Percentiles rank a stretch among this genome's conserved stretches.
phyloP scores from a whole-genome alignment of 2,797 vertebrate genomes.

The Serranus cabrilla region DNA sequence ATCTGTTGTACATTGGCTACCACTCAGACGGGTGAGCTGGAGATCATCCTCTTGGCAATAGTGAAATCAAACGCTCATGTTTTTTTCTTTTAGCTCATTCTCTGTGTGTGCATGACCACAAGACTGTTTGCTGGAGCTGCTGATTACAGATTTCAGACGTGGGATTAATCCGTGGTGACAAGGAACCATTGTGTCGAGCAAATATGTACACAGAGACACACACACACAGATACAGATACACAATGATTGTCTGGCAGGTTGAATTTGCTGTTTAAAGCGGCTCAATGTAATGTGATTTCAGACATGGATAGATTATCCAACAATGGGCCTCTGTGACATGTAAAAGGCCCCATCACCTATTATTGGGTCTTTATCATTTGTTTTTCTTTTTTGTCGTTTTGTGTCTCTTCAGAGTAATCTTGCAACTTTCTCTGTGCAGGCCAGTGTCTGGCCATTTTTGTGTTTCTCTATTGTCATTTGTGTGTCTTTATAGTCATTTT shows the following conservation, averaged over 20 bases:
- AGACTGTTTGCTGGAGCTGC: slow-evolving; percentile 47
- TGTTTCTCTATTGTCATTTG: too few species aligned
- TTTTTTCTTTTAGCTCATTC: neutral
- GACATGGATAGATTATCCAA: too few species aligned
- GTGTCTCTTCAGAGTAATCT: too few species aligned
- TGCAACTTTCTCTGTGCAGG: too few species aligned
- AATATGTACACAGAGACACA: slow-evolving; percentile 7
- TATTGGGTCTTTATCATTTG: too few species aligned
- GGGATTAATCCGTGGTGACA: slow-evolving; percentile 75
- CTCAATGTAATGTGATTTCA: slow-evolving; percentile 1
- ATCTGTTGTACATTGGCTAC: neutral
- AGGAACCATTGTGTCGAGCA: slow-evolving; percentile 24
- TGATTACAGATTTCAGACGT: slow-evolving; percentile 52
- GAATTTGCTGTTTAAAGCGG: slow-evolving; percentile 6
- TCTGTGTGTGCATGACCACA: slow-evolving; percentile 18
- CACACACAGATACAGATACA: slow-evolving; percentile 1
- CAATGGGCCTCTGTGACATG: too few species aligned
- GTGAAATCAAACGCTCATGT: slow-evolving; percentile 12
- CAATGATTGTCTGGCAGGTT: slow-evolving; percentile 6
- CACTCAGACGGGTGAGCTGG: neutral
- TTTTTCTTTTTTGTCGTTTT: too few species aligned
- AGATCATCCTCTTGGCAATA: slow-evolving; percentile 15
- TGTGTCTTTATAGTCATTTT: too few species aligned
- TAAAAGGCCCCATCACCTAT: too few species aligned
- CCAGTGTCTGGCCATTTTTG: too few species aligned